These are phyloP conservation scores for Coregonus suidteri DNA, from an alignment of 2,797 vertebrate genomes.

Conservation along the genomic window DNA sequence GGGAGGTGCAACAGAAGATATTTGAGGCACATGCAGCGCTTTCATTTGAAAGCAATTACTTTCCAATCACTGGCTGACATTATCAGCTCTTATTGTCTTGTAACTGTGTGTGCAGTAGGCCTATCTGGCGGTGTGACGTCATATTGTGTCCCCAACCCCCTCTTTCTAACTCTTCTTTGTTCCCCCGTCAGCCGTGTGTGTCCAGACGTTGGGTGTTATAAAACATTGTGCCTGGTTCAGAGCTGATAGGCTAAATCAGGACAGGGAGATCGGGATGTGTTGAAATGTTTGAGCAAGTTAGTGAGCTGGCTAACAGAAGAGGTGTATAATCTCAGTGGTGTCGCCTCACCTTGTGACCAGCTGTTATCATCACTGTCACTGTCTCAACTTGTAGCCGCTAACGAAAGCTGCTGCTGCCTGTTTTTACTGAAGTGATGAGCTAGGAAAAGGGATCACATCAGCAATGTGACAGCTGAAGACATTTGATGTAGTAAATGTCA, in stretches of 20 bases:
- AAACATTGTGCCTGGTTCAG: not conserved
- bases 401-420: not conserved
- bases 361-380: not conserved
- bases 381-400: not conserved
- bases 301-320: not conserved
- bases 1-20: not conserved
- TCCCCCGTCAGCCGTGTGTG: not conserved
- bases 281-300: too few species aligned
- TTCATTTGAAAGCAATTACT: conserved; percentile 21
- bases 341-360: not conserved
- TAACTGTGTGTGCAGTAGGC: conserved; percentile 6
- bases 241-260: conserved; percentile 3
- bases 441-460: too few species aligned
- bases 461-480: too few species aligned
- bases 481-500: too few species aligned
- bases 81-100: conserved; percentile 9
- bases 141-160: not conserved
- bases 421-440: too few species aligned
- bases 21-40: not conserved
- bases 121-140: not conserved
- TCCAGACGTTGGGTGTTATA: not conserved
- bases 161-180: not conserved
- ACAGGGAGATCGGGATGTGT: too few species aligned
- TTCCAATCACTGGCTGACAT: conserved; percentile 12
- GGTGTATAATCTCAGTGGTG: not conserved